Evolutionary conservation across 1,140 invertebrate species (phyloP).

Genomic region (Parapsyche elsis): DNA sequence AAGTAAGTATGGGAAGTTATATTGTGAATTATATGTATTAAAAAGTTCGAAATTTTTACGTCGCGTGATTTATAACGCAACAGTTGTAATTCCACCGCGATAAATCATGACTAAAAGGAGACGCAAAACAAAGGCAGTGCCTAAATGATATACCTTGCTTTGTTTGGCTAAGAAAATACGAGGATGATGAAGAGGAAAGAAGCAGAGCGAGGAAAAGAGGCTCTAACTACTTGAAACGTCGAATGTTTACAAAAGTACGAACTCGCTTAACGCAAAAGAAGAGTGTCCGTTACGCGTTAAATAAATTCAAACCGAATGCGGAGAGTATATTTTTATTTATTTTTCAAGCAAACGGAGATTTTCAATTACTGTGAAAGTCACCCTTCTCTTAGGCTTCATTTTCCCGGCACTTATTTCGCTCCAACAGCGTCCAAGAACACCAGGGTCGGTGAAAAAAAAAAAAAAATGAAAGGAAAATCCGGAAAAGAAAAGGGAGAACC

Average conservation of each 20-base stretch:
- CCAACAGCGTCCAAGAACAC: too few relatives aligned
- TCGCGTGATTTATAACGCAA: neutral
- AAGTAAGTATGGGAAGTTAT: too few relatives aligned
- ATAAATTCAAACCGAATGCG: too few relatives aligned
- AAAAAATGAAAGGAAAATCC: too few relatives aligned
- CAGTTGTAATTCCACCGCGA: neutral
- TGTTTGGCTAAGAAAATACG: neutral
- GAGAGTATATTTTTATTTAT: neutral
- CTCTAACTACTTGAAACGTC: neutral
- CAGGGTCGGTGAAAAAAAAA: neutral
- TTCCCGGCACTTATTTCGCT: constrained; percentile 20
- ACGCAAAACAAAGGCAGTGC: neutral
- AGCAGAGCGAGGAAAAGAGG: neutral
- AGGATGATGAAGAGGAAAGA: neutral
- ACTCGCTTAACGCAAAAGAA: too few relatives aligned
- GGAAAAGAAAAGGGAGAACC: neutral
- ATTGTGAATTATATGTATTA: too few relatives aligned
- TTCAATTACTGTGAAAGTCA: constrained; percentile 30
- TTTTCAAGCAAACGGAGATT: constrained; percentile 11
- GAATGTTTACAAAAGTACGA: too few relatives aligned
- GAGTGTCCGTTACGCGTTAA: too few relatives aligned
- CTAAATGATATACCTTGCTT: too few relatives aligned
- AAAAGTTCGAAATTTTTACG: neutral
- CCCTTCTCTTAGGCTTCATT: constrained; percentile 15
- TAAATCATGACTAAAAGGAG: neutral